Evolutionary conservation across 64 coral and sea anemone species (phyloP), one percentile per base, ranked within the genome.

Genomic region (Catalaphyllia jardinei): DNA sequence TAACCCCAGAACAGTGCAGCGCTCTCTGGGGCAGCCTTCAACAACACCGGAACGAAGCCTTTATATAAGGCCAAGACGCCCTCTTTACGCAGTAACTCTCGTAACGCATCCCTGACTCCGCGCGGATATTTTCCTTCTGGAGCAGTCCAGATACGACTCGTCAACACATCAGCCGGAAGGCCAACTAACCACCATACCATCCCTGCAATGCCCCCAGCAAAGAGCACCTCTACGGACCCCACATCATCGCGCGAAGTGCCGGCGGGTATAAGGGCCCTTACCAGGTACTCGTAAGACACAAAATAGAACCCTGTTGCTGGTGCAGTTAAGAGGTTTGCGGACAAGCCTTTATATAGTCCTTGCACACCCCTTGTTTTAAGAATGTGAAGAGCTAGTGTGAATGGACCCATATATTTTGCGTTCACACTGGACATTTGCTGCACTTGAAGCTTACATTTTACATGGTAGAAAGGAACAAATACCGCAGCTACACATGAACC

Each of bases 401-500:
- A 65, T 46, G 87, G 81, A 3, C 90, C 94, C 16, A 64, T 78
- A 72, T 89, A 95, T 49, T 92, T 92, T 4, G 75, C 33, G 33
- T 75, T 84, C 14, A 59, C 90, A 29, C 87, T 89, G 6, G 71
- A 74, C 11, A 72, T 35, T 79, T 91, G 89, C 72, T 95, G 94
- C 13, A 92, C 87, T 74, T 95, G 94, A 55, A 95, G 77, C 60
- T 88, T 86, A 79, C 94, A 95, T 67, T 95, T 95, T 19, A 95
- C 31, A 76, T 87, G 75, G 69, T 92, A 90, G 4, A 86, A 87
- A 1, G 94, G 94, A 46, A 86, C 90, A 14, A 78, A 61, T 55
- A 95, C 22, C 14, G 92, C 65, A 17, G 78, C 77, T 2, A 87
- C 86, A 52, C 51, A 85, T 55, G 76, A 61, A 28, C 94, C 94